Evolutionary conservation across 1,140 invertebrate genomes (phyloP).

Genomic region (Hylaeus anthracinus): DNA sequence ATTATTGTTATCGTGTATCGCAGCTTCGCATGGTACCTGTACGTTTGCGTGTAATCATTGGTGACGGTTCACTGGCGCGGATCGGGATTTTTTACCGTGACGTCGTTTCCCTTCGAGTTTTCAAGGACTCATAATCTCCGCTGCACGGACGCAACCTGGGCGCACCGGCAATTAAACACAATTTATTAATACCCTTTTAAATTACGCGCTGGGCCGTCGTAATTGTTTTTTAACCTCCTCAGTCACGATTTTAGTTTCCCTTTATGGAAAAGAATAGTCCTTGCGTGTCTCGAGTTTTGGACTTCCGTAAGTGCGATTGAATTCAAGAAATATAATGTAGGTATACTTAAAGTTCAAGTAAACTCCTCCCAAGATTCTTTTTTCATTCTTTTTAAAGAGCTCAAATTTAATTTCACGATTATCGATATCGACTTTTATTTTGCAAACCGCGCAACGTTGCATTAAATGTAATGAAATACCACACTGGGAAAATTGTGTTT

Average conservation of each 20-base stretch:
- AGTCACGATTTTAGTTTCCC: no score
- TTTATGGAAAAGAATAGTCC: no score
- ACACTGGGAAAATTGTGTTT: slow-evolving; percentile 1
- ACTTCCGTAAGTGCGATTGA: no score
- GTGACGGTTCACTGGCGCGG: slow-evolving; percentile 59
- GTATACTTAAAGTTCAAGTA: no score
- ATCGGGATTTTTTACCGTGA: slow-evolving; percentile 46
- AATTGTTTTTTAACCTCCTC: not conserved
- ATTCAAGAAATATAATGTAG: no score
- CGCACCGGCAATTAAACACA: not conserved
- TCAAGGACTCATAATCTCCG: slow-evolving; percentile 49
- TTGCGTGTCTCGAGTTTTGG: no score
- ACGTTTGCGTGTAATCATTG: slow-evolving; percentile 43
- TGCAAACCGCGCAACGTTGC: not conserved
- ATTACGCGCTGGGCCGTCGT: not conserved
- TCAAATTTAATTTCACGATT: not conserved
- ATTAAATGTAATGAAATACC: slow-evolving; percentile 26
- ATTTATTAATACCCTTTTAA: slow-evolving; percentile 23
- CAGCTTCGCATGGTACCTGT: not conserved
- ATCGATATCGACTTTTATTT: not conserved
- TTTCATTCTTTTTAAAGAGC: not conserved
- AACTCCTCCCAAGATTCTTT: no score
- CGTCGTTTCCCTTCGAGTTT: slow-evolving; percentile 41
- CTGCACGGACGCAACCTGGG: not conserved
- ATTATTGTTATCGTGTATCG: slow-evolving; percentile 36